Evolutionary conservation across 2,113 vertebrate species (phyloP).

Genomic region (Corapipo altera): DNA sequence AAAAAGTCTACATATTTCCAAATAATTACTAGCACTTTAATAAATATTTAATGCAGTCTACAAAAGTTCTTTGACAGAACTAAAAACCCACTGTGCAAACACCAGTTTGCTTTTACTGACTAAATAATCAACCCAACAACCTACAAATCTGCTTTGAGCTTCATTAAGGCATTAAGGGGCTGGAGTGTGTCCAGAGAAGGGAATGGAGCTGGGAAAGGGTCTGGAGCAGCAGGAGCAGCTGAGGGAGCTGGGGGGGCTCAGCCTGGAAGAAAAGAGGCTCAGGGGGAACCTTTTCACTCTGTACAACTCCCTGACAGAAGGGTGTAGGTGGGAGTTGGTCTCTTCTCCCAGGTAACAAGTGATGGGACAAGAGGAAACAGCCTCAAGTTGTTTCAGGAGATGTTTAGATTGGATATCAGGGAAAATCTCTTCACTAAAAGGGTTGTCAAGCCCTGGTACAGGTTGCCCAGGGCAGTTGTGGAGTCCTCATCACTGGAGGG

Average conservation of each 20-base stretch:
- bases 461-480: background rate
- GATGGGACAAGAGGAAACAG: background rate
- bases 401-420: background rate
- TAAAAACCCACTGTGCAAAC: conserved; percentile 3
- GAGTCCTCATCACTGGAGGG: background rate
- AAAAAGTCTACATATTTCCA: conserved; percentile 14
- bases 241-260: background rate
- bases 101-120: background rate
- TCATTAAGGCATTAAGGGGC: background rate
- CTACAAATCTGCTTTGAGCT: background rate
- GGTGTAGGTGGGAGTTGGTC: background rate
- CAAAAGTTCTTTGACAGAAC: conserved; percentile 12
- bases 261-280: background rate
- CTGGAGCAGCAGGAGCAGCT: background rate
- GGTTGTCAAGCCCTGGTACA: background rate
- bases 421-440: background rate
- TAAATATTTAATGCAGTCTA: conserved; percentile 30
- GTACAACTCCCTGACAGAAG: background rate
- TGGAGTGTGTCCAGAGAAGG: background rate
- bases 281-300: background rate
- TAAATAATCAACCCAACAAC: background rate
- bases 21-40: conserved; percentile 21
- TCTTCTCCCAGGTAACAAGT: background rate
- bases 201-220: background rate
- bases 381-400: background rate